Conservation (phyloP, 2,797 vertebrate genomes). For the Fratercula arctica region DNA sequence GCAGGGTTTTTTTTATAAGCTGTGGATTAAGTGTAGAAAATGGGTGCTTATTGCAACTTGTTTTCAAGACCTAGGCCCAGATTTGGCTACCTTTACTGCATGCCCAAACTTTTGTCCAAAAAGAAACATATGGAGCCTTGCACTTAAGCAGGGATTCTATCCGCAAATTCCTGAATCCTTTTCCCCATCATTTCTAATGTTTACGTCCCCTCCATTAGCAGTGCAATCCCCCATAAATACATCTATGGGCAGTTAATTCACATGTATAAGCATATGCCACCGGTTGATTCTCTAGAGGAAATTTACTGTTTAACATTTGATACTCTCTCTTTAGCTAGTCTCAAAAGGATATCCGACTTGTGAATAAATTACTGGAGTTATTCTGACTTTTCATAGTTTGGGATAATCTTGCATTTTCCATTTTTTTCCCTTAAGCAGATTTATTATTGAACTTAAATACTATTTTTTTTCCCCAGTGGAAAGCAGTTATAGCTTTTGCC, state of each 20-base stretch:
- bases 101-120: background rate
- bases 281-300: background rate
- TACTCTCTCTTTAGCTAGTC: background rate
- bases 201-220: background rate
- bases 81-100: background rate
- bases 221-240: background rate
- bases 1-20: background rate
- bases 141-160: background rate
- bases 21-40: background rate
- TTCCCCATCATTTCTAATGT: background rate
- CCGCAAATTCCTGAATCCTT: background rate
- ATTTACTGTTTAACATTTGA: background rate
- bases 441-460: background rate
- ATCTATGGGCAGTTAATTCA: background rate
- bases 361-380: background rate
- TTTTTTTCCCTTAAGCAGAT: background rate
- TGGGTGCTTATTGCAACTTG: background rate
- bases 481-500: background rate
- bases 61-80: background rate
- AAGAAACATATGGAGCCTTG: background rate
- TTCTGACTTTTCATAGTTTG: background rate
- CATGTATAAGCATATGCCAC: background rate
- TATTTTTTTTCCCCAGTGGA: background rate
- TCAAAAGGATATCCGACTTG: background rate
- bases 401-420: background rate